A percentile compares a stretch with the other conserved stretches of the same genome.
These are phyloP conservation scores for Craniophora ligustri DNA, from an alignment of 2,888 invertebrate genomes.

Conservation along the genomic window DNA sequence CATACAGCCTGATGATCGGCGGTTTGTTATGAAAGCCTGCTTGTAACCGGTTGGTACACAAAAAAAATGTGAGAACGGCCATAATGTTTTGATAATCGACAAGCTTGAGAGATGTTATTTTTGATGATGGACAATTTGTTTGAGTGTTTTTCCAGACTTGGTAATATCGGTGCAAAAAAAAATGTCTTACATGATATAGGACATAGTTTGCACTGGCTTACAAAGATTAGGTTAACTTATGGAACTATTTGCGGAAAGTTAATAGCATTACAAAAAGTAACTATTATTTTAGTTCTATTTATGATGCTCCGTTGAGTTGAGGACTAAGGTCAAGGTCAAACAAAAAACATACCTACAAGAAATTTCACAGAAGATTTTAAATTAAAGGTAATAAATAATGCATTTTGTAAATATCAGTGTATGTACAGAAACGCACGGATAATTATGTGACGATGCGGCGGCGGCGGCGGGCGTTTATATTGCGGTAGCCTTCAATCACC, in stretches of 20 bases:
- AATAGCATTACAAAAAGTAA: no score
- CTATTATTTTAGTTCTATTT: no score
- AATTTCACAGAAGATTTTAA: background rate
- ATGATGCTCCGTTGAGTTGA: no score
- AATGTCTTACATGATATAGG: no score
- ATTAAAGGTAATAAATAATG: background rate
- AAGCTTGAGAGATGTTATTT: conserved; percentile 12
- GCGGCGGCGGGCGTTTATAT: conserved; percentile 7
- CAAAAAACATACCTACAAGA: background rate
- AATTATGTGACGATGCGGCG: conserved; percentile 19
- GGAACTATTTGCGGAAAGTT: no score
- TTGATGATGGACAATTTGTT: background rate
- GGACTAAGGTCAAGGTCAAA: no score
- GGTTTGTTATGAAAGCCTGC: conserved; percentile 41
- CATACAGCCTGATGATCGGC: conserved; percentile 24
- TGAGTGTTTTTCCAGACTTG: background rate
- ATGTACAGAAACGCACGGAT: conserved; percentile 8
- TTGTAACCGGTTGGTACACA: conserved; percentile 29
- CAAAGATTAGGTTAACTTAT: no score
- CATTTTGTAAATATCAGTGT: background rate
- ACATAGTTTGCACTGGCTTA: background rate
- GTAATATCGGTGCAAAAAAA: background rate
- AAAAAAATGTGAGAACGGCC: conserved; percentile 33
- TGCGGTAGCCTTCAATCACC: conserved; percentile 30
- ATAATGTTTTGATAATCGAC: conserved; percentile 30